A percentile compares a stretch with the other conserved stretches of the same genome.
Evolutionary conservation across 2,888 invertebrate species (phyloP).

Genomic region (Mayetiola destructor): DNA sequence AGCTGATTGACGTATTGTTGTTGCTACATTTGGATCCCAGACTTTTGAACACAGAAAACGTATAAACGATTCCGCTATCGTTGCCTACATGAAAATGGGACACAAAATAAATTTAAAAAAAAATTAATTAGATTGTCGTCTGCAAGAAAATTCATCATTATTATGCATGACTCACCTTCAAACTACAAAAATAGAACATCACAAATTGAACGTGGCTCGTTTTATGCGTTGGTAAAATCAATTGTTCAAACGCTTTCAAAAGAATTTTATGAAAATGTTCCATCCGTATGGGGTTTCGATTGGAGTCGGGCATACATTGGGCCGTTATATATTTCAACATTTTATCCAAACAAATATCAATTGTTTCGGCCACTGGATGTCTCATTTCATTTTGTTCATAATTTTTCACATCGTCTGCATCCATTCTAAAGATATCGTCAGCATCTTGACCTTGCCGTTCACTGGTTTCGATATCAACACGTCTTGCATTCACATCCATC

Average conservation of each 20-base stretch:
- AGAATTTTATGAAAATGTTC: conserved; percentile 40
- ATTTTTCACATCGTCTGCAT: conserved; percentile 21
- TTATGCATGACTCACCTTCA: conserved; percentile 34
- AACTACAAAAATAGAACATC: conserved; percentile 57
- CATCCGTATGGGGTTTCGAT: conserved; percentile 34
- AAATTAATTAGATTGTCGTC: background rate
- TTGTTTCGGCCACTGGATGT: conserved; percentile 45
- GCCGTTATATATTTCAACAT: conserved; percentile 55
- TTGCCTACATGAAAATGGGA: conserved; percentile 20
- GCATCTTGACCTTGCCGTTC: conserved; percentile 36
- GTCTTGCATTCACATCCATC: conserved; percentile 53
- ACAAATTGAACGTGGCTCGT: conserved; percentile 66
- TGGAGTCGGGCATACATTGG: conserved; percentile 32
- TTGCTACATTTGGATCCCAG: conserved; percentile 46
- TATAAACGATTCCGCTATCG: conserved; percentile 48
- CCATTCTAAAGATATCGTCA: conserved; percentile 33
- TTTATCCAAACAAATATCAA: conserved; percentile 67
- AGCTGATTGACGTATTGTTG: conserved; percentile 50
- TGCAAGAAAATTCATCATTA: background rate
- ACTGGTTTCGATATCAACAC: conserved; percentile 44
- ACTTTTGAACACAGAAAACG: conserved; percentile 60
- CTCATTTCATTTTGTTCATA: conserved; percentile 27
- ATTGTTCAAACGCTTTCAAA: conserved; percentile 59
- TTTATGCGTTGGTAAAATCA: conserved; percentile 70
- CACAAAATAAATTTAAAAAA: background rate